These are phyloP conservation scores for Eptesicus fuscus DNA, from an alignment of 2,113 vertebrate species.

Conservation along the genomic window DNA sequence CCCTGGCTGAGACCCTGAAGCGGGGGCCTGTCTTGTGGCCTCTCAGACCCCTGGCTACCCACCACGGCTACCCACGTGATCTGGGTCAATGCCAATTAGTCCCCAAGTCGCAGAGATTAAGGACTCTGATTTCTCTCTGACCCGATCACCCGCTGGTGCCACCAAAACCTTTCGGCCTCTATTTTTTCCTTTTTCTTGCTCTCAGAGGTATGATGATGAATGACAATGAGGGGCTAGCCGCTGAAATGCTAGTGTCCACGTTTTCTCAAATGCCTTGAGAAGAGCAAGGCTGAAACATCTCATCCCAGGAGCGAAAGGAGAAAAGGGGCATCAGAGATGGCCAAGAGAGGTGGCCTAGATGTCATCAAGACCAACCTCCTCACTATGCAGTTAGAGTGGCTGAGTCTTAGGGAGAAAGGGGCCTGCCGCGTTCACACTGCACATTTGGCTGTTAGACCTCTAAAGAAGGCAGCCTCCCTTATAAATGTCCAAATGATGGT, in stretches of 20 bases:
- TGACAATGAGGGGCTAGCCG: not conserved
- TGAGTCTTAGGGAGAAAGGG: not conserved
- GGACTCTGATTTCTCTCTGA: not conserved
- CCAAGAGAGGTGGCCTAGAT: not conserved
- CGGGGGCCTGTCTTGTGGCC: rapidly evolving
- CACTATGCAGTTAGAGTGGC: not conserved
- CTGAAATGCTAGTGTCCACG: not conserved
- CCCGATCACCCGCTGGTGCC: not conserved
- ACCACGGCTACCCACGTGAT: not conserved
- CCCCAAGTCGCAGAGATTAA: not conserved
- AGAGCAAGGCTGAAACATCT: not conserved
- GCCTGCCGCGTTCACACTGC: not conserved
- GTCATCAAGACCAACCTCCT: not conserved
- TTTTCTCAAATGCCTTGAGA: not conserved
- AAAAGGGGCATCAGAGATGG: not conserved
- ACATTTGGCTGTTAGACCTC: not conserved
- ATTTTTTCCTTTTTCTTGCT: not conserved
- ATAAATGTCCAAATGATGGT: not conserved
- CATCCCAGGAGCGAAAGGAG: not conserved
- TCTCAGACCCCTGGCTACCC: not conserved
- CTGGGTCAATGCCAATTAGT: not conserved
- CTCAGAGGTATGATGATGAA: not conserved
- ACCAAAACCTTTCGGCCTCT: not conserved
- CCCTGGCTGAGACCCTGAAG: not conserved
- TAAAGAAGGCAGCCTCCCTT: not conserved